Percentiles rank a stretch among this genome's conserved stretches.
Conservation (phyloP, 2,113 vertebrate species). For the Smithornis capensis region DNA sequence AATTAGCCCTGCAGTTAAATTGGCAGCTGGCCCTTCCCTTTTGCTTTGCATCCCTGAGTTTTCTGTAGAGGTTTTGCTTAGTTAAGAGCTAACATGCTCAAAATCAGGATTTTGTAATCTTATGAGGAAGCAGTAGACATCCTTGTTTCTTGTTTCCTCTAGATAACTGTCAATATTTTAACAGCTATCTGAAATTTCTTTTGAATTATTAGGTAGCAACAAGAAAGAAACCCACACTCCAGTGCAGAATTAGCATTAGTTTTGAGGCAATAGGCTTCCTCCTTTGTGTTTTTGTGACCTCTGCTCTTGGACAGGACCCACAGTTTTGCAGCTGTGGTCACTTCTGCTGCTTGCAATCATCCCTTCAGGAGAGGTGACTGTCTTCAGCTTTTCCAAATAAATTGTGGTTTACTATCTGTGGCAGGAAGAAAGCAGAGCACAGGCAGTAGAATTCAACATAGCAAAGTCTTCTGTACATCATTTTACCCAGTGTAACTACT, state of each 20-base stretch:
- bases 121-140: not conserved
- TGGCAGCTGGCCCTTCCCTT: not conserved
- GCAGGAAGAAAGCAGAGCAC: not conserved
- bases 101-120: not conserved
- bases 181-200: not conserved
- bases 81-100: not conserved
- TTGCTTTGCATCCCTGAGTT: not conserved
- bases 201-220: not conserved
- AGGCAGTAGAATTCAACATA: not conserved
- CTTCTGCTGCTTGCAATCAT: not conserved
- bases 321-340: not conserved
- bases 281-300: not conserved
- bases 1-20: not conserved
- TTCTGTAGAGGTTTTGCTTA: not conserved
- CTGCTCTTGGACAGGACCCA: not conserved
- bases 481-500: not conserved
- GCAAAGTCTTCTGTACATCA: not conserved
- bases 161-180: not conserved
- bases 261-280: not conserved
- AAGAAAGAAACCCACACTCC: not conserved
- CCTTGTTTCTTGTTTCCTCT: not conserved
- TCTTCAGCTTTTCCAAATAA: not conserved
- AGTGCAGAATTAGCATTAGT: not conserved
- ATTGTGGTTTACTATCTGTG: not conserved
- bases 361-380: not conserved